Percentiles rank a stretch among this genome's conserved stretches.
Evolutionary conservation across 2,888 invertebrate genomes (phyloP).

Genomic region (Ametastegia equiseti): DNA sequence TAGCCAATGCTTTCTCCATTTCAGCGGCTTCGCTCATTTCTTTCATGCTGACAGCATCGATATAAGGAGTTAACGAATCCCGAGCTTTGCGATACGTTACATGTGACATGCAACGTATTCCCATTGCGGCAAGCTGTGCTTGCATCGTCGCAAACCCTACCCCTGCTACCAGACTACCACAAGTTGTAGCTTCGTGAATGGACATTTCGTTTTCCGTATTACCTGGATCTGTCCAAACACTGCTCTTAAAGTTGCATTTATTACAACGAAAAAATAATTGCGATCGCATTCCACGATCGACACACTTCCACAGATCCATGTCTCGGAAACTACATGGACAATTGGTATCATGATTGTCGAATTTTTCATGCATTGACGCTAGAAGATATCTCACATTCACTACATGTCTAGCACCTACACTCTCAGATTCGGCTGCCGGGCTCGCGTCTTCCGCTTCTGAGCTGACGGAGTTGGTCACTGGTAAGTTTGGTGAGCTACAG

Average conservation of each 20-base stretch:
- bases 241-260: conserved; percentile 35
- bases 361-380: not conserved
- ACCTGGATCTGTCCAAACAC: not conserved
- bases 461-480: not conserved
- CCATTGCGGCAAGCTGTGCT: not conserved
- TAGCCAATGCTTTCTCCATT: conserved; percentile 48
- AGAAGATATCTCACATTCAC: conserved; percentile 26
- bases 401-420: not conserved
- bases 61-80: not conserved
- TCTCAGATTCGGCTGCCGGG: not conserved
- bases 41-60: not conserved
- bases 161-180: not conserved
- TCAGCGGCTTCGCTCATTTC: not conserved
- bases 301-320: not conserved
- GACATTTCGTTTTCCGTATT: not conserved
- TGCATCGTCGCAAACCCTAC: not conserved
- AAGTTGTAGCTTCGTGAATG: not conserved
- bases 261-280: conserved; percentile 32
- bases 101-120: conserved; percentile 7
- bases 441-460: not conserved
- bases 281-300: conserved; percentile 15
- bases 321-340: conserved; percentile 26
- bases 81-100: not conserved
- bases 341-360: not conserved
- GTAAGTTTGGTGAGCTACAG: not conserved